Conservation (phyloP, 2,888 invertebrate species). For the Iselma pallidipennis region DNA sequence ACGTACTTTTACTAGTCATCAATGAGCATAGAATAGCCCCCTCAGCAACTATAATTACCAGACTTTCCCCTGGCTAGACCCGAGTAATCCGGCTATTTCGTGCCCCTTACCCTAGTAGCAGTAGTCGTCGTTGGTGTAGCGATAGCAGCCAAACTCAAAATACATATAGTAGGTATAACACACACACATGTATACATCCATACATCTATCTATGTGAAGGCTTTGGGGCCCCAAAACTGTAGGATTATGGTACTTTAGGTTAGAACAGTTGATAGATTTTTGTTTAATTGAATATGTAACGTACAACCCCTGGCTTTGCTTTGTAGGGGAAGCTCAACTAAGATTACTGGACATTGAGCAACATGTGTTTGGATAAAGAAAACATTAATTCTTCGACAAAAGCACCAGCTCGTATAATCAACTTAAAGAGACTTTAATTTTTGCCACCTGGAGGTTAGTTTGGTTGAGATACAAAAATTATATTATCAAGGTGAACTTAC, state of each 20-base stretch:
- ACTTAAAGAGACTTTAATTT: conserved; percentile 16
- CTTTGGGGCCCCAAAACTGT: conserved; percentile 40
- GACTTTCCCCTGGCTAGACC: conserved; percentile 48
- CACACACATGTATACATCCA: too few relatives aligned
- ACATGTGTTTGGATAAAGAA: conserved; percentile 54
- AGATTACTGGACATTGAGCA: conserved; percentile 54
- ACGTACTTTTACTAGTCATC: conserved; percentile 48
- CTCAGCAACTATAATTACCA: conserved; percentile 53
- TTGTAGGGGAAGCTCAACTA: conserved; percentile 49
- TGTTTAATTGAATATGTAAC: conserved; percentile 77
- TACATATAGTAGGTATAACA: too few relatives aligned
- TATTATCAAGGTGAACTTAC: conserved; percentile 7
- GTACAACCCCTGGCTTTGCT: conserved; percentile 50
- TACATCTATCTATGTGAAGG: conserved; percentile 40
- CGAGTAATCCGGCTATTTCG: conserved; percentile 52
- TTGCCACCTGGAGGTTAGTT: too few relatives aligned
- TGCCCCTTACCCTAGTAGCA: conserved; percentile 32
- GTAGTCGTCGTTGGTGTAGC: conserved; percentile 27
- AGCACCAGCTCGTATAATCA: too few relatives aligned
- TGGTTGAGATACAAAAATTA: too few relatives aligned
- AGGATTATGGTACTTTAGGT: conserved; percentile 57
- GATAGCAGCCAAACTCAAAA: conserved; percentile 32
- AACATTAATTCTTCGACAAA: conserved; percentile 40
- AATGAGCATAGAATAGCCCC: conserved; percentile 54
- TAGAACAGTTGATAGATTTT: conserved; percentile 64